Evolutionary conservation across 2,888 invertebrate genomes (phyloP), one percentile per base, ranked within the genome.

Genomic region (Dasypogon diadema): DNA sequence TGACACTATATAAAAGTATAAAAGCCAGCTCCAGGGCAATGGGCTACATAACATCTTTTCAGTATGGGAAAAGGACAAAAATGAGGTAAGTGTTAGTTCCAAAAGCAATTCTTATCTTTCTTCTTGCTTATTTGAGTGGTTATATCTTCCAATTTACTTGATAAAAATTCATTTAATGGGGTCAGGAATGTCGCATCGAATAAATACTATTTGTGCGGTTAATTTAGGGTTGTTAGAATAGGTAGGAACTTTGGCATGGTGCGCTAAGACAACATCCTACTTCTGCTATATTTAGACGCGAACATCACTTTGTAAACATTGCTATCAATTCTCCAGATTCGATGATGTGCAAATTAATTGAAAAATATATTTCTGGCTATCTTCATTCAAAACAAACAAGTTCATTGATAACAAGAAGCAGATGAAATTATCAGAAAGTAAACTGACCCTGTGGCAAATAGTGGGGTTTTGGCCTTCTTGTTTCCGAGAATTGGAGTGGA

Each of bases 21-120:
- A 73, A 74, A 37, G n/a, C 68, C 2, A 78, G 78, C 73, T 37
- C 74, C 4, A 73, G 74, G 55, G 68, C 75, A 8, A 16, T 78
- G 22, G 77, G 77, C 14, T 76, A 73, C 18, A 75, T 78, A 22
- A 74, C 74, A 3, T 72, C 76, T 14, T 75, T 77, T 48, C 78
- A 78, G 68, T 74, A 74, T 73, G 78, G 68, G 5, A 77, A 77
- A 48, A 60, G 77, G 24, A 76, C 77, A 21, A 76, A 77, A 75
- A 55, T 76, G 63, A 76, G 78, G 78, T 78, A 73, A 77, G 73
- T 24, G 24, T 6, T 42, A 14, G 14, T 16, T 6, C 10, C 3
- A 4, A 42, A 63, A 42, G 5, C n/a, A 5, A 24, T 30, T 58
- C 16, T 58, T 14, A 14, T 58, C 24, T 14, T 8, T 1, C 4